A percentile compares a stretch with the other conserved stretches of the same genome.
These are phyloP conservation scores for Cenopis cana DNA, from an alignment of 2,888 invertebrate genomes.

Conservation along the genomic window DNA sequence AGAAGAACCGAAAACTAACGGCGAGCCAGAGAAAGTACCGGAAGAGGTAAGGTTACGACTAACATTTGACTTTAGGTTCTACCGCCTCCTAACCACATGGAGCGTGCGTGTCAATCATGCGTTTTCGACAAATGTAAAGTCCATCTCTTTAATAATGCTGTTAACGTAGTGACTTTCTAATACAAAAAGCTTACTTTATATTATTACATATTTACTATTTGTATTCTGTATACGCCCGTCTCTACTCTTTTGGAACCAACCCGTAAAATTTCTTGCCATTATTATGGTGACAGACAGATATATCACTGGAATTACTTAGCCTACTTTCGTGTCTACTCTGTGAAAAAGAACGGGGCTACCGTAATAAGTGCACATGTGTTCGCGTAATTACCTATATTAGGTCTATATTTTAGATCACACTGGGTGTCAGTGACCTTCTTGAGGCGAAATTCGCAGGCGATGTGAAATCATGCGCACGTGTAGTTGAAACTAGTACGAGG, in stretches of 20 bases:
- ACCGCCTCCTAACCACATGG: constrained; percentile 3
- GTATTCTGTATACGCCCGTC: constrained; percentile 24
- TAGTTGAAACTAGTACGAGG: constrained; percentile 57
- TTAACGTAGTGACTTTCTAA: constrained; percentile 64
- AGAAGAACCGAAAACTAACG: constrained; percentile 84
- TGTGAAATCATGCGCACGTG: constrained; percentile 64
- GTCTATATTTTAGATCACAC: constrained; percentile 52
- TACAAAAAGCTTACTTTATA: constrained; percentile 23
- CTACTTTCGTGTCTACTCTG: constrained; percentile 57
- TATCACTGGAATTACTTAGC: constrained; percentile 55
- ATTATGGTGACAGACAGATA: constrained; percentile 26
- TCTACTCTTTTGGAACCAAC: constrained; percentile 19
- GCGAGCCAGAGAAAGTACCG: constrained; percentile 86
- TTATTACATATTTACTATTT: constrained; percentile 10
- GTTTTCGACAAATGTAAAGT: constrained; percentile 20
- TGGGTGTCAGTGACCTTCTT: constrained; percentile 62
- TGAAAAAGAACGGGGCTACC: constrained; percentile 2
- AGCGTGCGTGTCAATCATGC: constrained; percentile 23
- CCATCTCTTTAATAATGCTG: constrained; percentile 46
- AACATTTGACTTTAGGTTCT: constrained; percentile 4
- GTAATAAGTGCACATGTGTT: constrained; percentile 43
- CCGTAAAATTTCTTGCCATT: constrained; percentile 31
- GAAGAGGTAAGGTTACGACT: constrained; percentile 85
- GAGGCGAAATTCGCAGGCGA: constrained; percentile 62
- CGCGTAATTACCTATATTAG: constrained; percentile 45